Evolutionary conservation across 2,113 vertebrate genomes (phyloP).

Genomic region (Zosterops pallidus): DNA sequence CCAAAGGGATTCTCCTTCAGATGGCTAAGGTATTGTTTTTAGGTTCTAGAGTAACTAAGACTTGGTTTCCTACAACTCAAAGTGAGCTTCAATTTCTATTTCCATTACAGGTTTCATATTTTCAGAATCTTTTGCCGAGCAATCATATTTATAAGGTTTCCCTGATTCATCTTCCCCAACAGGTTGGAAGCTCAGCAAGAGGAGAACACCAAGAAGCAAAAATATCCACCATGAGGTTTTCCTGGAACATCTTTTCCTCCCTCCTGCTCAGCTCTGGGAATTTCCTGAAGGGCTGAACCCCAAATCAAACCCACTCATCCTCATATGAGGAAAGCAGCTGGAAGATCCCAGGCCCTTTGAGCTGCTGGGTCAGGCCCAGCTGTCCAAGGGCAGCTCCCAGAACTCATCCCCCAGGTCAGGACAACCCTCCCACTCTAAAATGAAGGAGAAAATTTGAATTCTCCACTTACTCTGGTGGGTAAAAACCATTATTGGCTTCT

Average conservation of each 20-base stretch:
- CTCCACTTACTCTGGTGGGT: neutral
- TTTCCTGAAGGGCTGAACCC: neutral
- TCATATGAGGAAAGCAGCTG: neutral
- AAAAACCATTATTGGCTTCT: neutral
- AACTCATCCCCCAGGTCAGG: neutral
- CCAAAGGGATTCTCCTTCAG: too few relatives aligned
- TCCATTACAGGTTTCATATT: too few relatives aligned
- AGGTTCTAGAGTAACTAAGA: too few relatives aligned
- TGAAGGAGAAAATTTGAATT: neutral
- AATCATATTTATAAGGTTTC: too few relatives aligned
- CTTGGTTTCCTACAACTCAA: too few relatives aligned
- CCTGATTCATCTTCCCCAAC: too few relatives aligned
- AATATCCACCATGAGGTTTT: neutral
- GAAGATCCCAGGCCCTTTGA: neutral
- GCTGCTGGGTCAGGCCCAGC: neutral
- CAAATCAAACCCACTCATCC: neutral
- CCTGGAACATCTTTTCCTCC: neutral
- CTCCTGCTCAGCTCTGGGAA: neutral
- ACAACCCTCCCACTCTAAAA: neutral
- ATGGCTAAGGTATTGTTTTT: too few relatives aligned
- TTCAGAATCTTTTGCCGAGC: too few relatives aligned
- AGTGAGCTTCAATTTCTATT: too few relatives aligned
- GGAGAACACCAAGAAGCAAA: neutral
- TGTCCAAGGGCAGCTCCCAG: neutral
- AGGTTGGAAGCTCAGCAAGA: neutral